These are phyloP conservation scores for Pandion haliaetus DNA, from an alignment of 2,113 vertebrate species.

Conservation along the genomic window DNA sequence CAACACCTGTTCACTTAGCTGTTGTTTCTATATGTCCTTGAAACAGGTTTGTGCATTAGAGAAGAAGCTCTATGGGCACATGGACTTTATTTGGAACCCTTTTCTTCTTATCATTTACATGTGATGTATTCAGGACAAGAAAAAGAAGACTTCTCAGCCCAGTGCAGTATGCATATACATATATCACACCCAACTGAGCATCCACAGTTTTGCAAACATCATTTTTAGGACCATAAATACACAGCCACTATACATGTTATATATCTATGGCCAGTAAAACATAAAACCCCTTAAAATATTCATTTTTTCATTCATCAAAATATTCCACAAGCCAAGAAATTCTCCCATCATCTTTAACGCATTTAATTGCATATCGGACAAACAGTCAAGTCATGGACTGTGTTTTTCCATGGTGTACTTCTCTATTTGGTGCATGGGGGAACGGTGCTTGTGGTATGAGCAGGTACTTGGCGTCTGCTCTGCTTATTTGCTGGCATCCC, in stretches of 20 bases:
- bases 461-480: not conserved
- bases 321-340: not conserved
- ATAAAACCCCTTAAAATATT: not conserved
- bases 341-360: not conserved
- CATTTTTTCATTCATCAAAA: too few relatives aligned
- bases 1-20: constrained; percentile 41
- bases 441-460: not conserved
- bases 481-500: not conserved
- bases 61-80: not conserved
- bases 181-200: not conserved
- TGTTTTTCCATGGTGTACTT: not conserved
- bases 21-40: constrained; percentile 15
- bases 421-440: not conserved
- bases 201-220: not conserved
- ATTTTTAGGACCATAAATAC: not conserved
- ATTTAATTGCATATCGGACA: not conserved
- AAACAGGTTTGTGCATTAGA: not conserved
- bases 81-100: not conserved
- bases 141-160: not conserved
- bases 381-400: not conserved
- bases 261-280: not conserved
- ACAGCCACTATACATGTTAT: not conserved
- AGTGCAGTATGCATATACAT: not conserved
- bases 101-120: not conserved
- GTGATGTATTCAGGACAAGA: not conserved